Evolutionary conservation across 2,888 invertebrate species (phyloP).

Genomic region (Philereme vetulata): DNA sequence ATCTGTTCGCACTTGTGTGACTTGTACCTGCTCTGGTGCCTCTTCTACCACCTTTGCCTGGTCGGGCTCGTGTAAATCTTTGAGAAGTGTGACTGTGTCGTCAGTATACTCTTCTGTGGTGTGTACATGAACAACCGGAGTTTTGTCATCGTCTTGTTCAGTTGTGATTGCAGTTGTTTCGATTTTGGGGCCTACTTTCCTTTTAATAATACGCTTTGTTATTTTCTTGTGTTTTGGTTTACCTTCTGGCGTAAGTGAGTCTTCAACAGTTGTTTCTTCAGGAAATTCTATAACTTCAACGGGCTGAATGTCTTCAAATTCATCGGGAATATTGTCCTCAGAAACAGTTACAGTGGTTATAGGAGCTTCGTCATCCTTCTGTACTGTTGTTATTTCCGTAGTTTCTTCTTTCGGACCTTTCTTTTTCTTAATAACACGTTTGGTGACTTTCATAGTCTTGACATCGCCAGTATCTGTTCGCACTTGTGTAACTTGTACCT

Average conservation of each 20-base stretch:
- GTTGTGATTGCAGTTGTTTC: slow-evolving; percentile 41
- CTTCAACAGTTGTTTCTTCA: slow-evolving; percentile 48
- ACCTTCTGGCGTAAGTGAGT: slow-evolving; percentile 54
- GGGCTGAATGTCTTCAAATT: slow-evolving; percentile 16
- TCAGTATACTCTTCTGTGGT: too few species aligned
- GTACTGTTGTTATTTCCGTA: slow-evolving; percentile 40
- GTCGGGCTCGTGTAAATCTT: too few species aligned
- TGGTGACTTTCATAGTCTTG: slow-evolving; percentile 33
- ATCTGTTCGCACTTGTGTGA: too few species aligned
- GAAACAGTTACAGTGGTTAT: slow-evolving; percentile 43
- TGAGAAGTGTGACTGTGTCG: too few species aligned
- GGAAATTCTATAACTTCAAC: slow-evolving; percentile 52
- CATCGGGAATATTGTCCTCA: slow-evolving; percentile 46
- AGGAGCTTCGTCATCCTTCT: slow-evolving; percentile 33
- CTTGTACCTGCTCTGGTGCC: too few species aligned
- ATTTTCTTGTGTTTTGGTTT: slow-evolving; percentile 46
- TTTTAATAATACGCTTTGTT: slow-evolving; percentile 50
- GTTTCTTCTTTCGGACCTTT: slow-evolving; percentile 19
- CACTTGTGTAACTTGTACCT: slow-evolving; percentile 39
- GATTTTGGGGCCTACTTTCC: slow-evolving; percentile 47
- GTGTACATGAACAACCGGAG: too few species aligned
- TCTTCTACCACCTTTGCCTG: too few species aligned
- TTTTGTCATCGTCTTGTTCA: slow-evolving; percentile 38
- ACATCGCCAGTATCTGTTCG: too few species aligned
- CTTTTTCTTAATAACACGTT: slow-evolving; percentile 50